phyloP scores from a whole-genome alignment of 2,797 vertebrate genomes.

The Nasua narica region DNA sequence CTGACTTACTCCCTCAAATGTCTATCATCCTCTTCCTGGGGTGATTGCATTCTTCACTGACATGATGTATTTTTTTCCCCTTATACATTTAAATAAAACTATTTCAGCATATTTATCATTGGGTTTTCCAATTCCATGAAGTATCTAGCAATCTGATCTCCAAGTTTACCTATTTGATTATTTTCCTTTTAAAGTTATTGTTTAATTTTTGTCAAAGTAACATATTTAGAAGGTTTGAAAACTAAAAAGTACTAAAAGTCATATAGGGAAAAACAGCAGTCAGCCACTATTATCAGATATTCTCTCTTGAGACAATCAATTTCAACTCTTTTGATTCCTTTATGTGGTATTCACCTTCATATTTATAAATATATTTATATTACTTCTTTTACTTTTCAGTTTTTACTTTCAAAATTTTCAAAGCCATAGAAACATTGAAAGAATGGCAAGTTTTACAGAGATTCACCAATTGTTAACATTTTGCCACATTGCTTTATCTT shows the following conservation, averaged over 20 bases:
- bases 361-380: not conserved
- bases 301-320: not conserved
- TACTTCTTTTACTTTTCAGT: not conserved
- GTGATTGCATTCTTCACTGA: not conserved
- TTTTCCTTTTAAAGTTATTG: not conserved
- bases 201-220: not conserved
- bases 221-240: not conserved
- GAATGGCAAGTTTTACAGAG: not conserved
- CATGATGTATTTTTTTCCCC: not conserved
- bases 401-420: conserved; percentile 23
- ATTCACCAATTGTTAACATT: not conserved
- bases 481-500: not conserved
- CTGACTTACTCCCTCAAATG: not conserved
- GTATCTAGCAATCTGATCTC: not conserved
- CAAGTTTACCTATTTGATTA: not conserved
- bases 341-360: not conserved
- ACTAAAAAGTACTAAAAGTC: not conserved
- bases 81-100: not conserved
- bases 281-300: not conserved
- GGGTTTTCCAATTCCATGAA: not conserved
- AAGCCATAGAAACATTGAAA: not conserved
- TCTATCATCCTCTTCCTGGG: not conserved
- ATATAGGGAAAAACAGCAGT: not conserved
- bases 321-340: not conserved
- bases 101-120: not conserved